Evolutionary conservation across 2,888 invertebrate genomes (phyloP).

Genomic region (Pedicia rivosa): DNA sequence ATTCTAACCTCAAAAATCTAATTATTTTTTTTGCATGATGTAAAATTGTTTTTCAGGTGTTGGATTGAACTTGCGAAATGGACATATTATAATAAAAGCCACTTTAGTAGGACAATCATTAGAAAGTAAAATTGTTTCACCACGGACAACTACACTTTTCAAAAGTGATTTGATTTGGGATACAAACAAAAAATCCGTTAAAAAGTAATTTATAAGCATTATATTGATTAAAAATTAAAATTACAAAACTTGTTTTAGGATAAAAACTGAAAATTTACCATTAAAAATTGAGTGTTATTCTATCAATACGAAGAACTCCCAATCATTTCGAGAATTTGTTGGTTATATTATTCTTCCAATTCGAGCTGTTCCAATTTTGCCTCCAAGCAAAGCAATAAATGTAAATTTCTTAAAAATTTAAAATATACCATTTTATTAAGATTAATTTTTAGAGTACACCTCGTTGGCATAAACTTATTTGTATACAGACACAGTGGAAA

Average conservation of each 20-base stretch:
- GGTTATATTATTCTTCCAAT: slow-evolving; percentile 54
- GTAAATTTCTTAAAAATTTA: slow-evolving; percentile 19
- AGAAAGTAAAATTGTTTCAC: slow-evolving; percentile 47
- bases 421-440: slow-evolving; percentile 18
- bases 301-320: slow-evolving; percentile 35
- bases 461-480: slow-evolving; percentile 45
- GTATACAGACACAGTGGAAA: slow-evolving; percentile 38
- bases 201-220: slow-evolving; percentile 34
- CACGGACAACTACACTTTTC: slow-evolving; percentile 43
- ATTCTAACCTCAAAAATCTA: slow-evolving; percentile 1
- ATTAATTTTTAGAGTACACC: slow-evolving; percentile 33
- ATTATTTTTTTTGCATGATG: slow-evolving; percentile 8
- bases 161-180: slow-evolving; percentile 67
- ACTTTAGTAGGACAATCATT: slow-evolving; percentile 46
- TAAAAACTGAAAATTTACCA: slow-evolving; percentile 55
- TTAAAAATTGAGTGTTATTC: slow-evolving; percentile 53
- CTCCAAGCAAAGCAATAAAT: slow-evolving; percentile 32
- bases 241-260: slow-evolving; percentile 33
- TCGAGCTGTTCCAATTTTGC: slow-evolving; percentile 50
- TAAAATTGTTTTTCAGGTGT: slow-evolving; percentile 30
- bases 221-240: neutral
- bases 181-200: slow-evolving; percentile 50
- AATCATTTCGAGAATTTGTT: slow-evolving; percentile 34
- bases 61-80: slow-evolving; percentile 35
- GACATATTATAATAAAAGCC: slow-evolving; percentile 40